Base-by-base conservation (phyloP, 2,888 invertebrate species). In the Nycteola revayana region DNA sequence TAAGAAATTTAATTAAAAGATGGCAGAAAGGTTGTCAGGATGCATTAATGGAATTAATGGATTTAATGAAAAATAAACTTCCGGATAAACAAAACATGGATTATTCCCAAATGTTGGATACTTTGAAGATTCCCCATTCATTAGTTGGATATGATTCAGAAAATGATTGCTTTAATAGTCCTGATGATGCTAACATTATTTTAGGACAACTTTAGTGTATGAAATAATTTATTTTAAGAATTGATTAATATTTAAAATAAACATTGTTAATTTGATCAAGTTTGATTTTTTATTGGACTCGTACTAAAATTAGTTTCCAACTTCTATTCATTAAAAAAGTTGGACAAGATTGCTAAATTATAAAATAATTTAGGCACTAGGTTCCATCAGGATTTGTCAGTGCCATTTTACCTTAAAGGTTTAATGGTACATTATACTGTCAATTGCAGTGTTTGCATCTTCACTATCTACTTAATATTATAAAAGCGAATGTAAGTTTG, bases 21-120 rank as follows among this genome's bases (percentile, higher is more conserved):
- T 91, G 91, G 91, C 86, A 88, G 47, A 79, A 70, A 32, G 90
- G 89, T 1, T 91, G 91, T 42, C 89, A 90, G 44, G 77, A 79
- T 50, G 91, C 90, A 0, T 58, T 91, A 9, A 72, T 77, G 38
- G 86, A 90, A 36, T 67, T 91, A 7, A 75, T 90, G 57, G 80
- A 80, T 21, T 45, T 86, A 21, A 83, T 90, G 73, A 78, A 75
- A 38, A 68, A 56, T 1, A 85, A 84, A 32, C 70, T 78, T 42
- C 78, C 80, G 0, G 83, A 85, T 20, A 75, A 70, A 41, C 70
- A 73, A 10, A 69, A 78, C 31, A 81, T 89, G 72, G 81, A 78
- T 28, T 90, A 90, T 62, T 68, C 76, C 0, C 78, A 89, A 48
- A 79, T 91, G 42, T 67, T 91, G 7, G 50, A 78, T 42, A 75